Evolutionary conservation across 1,140 invertebrate genomes (phyloP).

Genomic region (Bombus pascuorum): DNA sequence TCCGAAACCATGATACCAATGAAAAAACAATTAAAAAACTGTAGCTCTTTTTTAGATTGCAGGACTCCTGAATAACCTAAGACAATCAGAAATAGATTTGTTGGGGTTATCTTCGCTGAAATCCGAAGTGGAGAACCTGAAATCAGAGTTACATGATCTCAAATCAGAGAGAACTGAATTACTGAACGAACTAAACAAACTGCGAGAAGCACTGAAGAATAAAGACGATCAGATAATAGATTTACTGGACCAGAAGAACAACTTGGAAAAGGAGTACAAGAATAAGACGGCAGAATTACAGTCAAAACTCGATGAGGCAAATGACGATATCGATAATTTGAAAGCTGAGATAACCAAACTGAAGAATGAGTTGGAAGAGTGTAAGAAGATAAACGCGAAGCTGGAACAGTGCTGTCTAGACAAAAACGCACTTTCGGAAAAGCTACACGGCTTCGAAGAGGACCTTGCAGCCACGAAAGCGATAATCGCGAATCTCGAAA

Average conservation of each 20-base stretch:
- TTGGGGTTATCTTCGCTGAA: constrained; percentile 48
- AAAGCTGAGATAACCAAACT: constrained; percentile 46
- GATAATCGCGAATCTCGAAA: constrained; percentile 6
- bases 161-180: constrained; percentile 60
- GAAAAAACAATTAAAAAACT: background rate
- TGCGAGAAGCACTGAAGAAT: constrained; percentile 48
- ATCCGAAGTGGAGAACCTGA: constrained; percentile 63
- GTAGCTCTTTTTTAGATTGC: constrained; percentile 39
- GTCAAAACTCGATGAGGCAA: constrained; percentile 55
- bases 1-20: no score
- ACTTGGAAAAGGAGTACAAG: constrained; percentile 54
- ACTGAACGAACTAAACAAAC: constrained; percentile 59
- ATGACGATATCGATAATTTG: constrained; percentile 49
- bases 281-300: constrained; percentile 50
- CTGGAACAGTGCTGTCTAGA: constrained; percentile 35
- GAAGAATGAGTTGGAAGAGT: constrained; percentile 6
- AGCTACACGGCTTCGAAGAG: constrained; percentile 37
- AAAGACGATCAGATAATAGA: constrained; percentile 69
- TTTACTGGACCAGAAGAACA: constrained; percentile 62
- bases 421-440: constrained; percentile 15
- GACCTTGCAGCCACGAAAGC: constrained; percentile 28
- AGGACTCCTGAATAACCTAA: constrained; percentile 53
- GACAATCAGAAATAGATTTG: constrained; percentile 51
- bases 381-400: constrained; percentile 10
- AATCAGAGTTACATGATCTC: constrained; percentile 63